Base-by-base conservation (phyloP, 2,888 invertebrate species). In the Adineta ricciae region DNA sequence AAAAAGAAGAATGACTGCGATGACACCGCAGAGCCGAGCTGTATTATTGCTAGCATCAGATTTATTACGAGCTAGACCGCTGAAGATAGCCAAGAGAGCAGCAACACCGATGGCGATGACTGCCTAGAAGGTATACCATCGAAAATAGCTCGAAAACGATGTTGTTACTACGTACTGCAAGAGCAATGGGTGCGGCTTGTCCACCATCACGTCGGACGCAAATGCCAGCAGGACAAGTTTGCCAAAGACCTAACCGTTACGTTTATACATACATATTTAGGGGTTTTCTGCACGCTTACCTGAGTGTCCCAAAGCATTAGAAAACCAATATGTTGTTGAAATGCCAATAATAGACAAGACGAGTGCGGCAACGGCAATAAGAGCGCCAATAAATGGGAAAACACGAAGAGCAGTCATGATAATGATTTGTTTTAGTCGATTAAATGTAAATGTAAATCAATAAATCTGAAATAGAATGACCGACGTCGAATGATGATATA, bases 371-470 rank as follows among this genome's bases (percentile, higher is more conserved):
- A 78, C n/a, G 41, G 78, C 41, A 78, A 78, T 14, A n/a, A 78
- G 0, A 24, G 78, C 78, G 41, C 78, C 78, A 78, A 78, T 78
- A 78, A 78, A 78, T 41, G 78, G 78, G 41, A 78, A 78, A 78
- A 78, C 41, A 24, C 78, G 78, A 41, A 41, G 78, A 78, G 41
- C 24, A 78, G 78, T 14, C 78, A 78, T 78, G 9, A 38, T 73
- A 46, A 46, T 5, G 46, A 8, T 8, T n/a, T n/a, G n/a, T n/a
- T 46, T 46, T 46, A 46, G 50, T 56, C 11, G n/a, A 27, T 27
- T 56, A 56, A 9, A 56, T 56, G 27, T 9, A n/a, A 56, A 56
- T 56, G 16, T 2, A 56, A 56, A 54, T 32, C 16, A 36, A 27
- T 16, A 32, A 64, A 64, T 64, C 64, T 64, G 7, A 64, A 64